Base-by-base conservation (phyloP, 2,113 vertebrate genomes). In the Archocentrus centrarchus region DNA sequence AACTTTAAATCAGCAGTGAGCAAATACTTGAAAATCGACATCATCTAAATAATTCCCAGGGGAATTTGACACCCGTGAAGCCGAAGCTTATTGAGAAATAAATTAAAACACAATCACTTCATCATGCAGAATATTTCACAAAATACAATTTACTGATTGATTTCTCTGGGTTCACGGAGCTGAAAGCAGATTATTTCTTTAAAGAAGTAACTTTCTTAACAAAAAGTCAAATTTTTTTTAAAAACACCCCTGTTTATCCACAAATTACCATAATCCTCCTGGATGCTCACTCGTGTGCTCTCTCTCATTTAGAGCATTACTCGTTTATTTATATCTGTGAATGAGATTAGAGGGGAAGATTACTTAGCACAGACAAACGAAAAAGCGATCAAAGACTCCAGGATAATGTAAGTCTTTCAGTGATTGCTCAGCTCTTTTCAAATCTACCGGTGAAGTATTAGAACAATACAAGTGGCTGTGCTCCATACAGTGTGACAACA, bases 291-390 rank as follows among this genome's bases (percentile, higher is more conserved):
- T 94, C 92, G 85, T 94, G 94, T 94, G 92, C 88, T 91, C 86
- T 84, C 89, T 93, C 93, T 95, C 94, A 91, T 94, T 95, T 91
- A 75, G 89, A 94, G 93, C 94, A 90, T 90, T 89, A 91, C 93
- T 95, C 96, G 95, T 96, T 96, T 96, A 96, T 96, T 96, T 96
- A 95, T 95, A 94, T 96, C 94, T 94, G 84, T 94, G 93, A 93
- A 94, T 94, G 92, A 95, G 96, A 96, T 96, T 96, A 96, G 94
- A 89, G 89, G 64, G 81, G 93, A 89, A 95, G 96, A 96, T 96
- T 96, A 96, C 93, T 94, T 86, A 88, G 92, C 84, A 81, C 90
- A 90, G 93, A 93, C 91, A 93, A 95, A 95, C 86, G 93, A 93
- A 96, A 94, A 94, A 94, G 90, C 87, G 93, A 95, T 96, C 95